Conservation (phyloP, 1,140 invertebrate genomes). For the Trachymyrmex septentrionalis region DNA sequence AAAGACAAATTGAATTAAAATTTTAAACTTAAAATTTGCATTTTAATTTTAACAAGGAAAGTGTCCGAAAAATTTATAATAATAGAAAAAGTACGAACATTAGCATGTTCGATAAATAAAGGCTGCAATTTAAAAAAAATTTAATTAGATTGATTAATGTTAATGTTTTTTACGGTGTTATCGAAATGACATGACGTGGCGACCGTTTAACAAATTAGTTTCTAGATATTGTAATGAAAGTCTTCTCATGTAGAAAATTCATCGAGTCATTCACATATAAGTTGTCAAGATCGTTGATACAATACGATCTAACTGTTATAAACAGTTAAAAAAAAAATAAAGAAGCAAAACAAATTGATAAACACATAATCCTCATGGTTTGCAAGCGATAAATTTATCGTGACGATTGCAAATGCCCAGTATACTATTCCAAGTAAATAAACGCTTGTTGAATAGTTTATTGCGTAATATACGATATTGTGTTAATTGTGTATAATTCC, state of each 20-base stretch:
- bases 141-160: slow-evolving; percentile 37
- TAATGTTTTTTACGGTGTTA: slow-evolving; percentile 6
- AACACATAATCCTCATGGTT: slow-evolving; percentile 50
- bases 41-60: background rate
- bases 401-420: slow-evolving; percentile 66
- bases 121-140: background rate
- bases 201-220: slow-evolving; percentile 52
- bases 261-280: slow-evolving; percentile 51
- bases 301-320: slow-evolving; percentile 74
- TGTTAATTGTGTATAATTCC: slow-evolving; percentile 81
- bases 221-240: slow-evolving; percentile 54
- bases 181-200: slow-evolving; percentile 8
- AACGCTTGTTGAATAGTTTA: slow-evolving; percentile 75
- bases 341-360: slow-evolving; percentile 42
- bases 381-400: slow-evolving; percentile 68
- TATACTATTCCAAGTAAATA: slow-evolving; percentile 74
- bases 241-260: slow-evolving; percentile 24
- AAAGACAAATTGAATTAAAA: background rate
- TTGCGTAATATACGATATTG: slow-evolving; percentile 78
- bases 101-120: slow-evolving; percentile 15
- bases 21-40: background rate
- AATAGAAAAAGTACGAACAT: background rate
- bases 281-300: slow-evolving; percentile 71
- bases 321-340: slow-evolving; percentile 72
- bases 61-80: background rate